Base-by-base conservation (phyloP, 2,797 vertebrate genomes). In the Sitta carolinensis region DNA sequence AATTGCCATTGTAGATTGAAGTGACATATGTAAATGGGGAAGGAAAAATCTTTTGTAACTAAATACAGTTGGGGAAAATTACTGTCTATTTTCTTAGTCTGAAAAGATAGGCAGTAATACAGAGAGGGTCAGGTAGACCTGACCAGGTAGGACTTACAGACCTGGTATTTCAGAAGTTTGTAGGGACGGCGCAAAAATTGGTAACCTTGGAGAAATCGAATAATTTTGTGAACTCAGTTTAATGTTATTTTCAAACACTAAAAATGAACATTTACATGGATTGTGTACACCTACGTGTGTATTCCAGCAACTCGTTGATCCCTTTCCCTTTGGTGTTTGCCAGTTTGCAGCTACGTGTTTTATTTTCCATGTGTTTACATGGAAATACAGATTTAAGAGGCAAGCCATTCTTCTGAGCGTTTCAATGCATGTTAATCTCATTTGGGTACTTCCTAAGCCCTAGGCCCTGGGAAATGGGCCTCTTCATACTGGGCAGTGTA, bases 281-380 rank as follows among this genome's bases (percentile, higher is more conserved):
- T 17, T 3, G 0, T 1, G 3, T 61, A 36, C 10, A 34, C 21
- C 5, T 40, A 21, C 4, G 2, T 7, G 6, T 48, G 5, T 42
- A 52, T 58, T 81, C 25, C 34, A 66, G 52, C 76, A 66, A 48
- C 27, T 34, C 51, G 19, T 16, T 87, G 57, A 74, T 94, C 36
- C 36, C 38, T 42, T 90, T 43, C 38, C 82, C 64, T 80, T 48
- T 1, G 0, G 18, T 40, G 20, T 74, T 38, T 63, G 38, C 14
- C 68, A 36, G 20, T 62, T 95, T 83, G 27, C 74, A 94, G 70
- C 64, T 82, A 47, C 4, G 13, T 10, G 13, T 72, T 97, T 97
- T 94, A 45, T 87, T 96, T 87, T 43, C 51, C 16, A 6, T 21
- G 18, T 43, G 45, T 91, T 95, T 36, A 36, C 36, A 36, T 36